Percentiles rank a stretch among this genome's conserved stretches.
phyloP scores from a whole-genome alignment of 2,888 invertebrate genomes.

The Allolobophora icterica region DNA sequence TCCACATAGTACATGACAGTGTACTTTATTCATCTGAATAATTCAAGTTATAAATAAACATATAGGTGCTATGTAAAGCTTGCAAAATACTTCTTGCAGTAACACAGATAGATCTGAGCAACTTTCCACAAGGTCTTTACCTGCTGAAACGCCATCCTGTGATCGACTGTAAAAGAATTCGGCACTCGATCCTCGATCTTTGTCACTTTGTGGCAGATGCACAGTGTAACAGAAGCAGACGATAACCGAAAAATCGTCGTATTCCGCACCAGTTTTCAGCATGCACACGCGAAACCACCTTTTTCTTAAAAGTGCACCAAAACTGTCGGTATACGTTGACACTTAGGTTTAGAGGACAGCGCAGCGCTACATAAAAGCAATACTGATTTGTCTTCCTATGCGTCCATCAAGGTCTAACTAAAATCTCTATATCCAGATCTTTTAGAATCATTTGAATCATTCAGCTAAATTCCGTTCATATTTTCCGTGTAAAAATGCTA shows the following conservation, averaged over 20 bases:
- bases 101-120: background rate
- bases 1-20: background rate
- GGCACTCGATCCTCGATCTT: background rate
- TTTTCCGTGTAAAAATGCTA: background rate
- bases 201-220: background rate
- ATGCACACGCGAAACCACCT: background rate
- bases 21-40: background rate
- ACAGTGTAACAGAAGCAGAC: background rate
- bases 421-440: background rate
- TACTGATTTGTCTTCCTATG: background rate
- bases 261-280: background rate
- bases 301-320: background rate
- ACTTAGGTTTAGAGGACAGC: slow-evolving; percentile 6
- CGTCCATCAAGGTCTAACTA: slow-evolving; percentile 10
- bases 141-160: slow-evolving; percentile 3
- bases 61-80: background rate
- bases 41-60: background rate
- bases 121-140: background rate
- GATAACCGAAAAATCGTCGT: background rate
- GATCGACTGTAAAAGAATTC: background rate
- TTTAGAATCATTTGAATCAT: background rate
- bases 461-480: slow-evolving; percentile 1
- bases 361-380: slow-evolving; percentile 22
- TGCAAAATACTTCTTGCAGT: background rate
- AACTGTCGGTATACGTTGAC: background rate